These are phyloP conservation scores for Agrotis puta DNA, from an alignment of 2,888 invertebrate species.

Conservation along the genomic window DNA sequence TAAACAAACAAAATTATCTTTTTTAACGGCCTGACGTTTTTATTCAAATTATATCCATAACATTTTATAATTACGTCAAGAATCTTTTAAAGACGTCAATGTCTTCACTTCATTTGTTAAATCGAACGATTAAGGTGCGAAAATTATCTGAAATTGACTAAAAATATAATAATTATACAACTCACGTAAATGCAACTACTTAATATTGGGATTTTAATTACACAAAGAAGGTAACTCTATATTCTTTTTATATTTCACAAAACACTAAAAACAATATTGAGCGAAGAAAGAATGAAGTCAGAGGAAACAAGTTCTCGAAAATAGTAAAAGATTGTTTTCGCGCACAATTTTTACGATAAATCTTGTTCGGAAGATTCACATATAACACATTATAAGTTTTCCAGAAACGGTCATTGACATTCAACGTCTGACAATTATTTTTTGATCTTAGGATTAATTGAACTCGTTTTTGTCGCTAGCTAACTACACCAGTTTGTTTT, in stretches of 20 bases:
- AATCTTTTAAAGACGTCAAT: conserved; percentile 11
- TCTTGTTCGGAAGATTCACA: not conserved
- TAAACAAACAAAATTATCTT: not conserved
- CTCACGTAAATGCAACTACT: not conserved
- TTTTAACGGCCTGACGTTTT: not conserved
- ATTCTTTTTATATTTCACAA: not conserved
- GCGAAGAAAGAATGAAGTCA: too few species aligned
- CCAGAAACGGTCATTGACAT: not conserved
- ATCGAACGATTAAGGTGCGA: conserved; percentile 1
- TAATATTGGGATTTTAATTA: conserved; percentile 3
- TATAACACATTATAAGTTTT: not conserved
- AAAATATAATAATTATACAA: not conserved
- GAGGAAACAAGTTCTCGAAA: not conserved
- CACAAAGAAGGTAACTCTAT: not conserved
- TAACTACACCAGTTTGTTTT: not conserved
- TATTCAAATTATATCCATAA: conserved; percentile 16
- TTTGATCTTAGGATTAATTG: not conserved
- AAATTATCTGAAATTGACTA: not conserved
- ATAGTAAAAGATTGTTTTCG: not conserved
- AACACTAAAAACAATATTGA: not conserved
- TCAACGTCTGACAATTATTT: not conserved
- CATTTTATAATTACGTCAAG: conserved; percentile 10
- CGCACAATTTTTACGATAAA: not conserved
- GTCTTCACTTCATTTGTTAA: not conserved
- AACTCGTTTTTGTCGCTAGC: not conserved